Base-by-base conservation (phyloP, 2,113 vertebrate genomes). In the Meles meles region DNA sequence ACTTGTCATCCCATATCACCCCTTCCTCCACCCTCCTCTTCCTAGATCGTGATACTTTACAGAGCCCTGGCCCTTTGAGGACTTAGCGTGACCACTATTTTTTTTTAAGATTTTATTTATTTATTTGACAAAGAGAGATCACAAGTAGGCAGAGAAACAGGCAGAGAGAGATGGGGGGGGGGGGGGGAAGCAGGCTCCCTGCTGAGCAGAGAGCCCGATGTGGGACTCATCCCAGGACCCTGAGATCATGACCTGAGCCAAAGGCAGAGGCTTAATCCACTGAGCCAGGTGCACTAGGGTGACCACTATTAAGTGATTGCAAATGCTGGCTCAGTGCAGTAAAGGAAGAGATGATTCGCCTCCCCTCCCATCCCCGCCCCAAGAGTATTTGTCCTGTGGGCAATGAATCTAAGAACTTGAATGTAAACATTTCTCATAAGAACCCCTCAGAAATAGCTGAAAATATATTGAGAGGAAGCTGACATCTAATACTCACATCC, bases 351-450 rank as follows among this genome's bases (percentile, higher is more conserved):
- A 94, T 25, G 63, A 59, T 29, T 21, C 18, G 2, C 17, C 17
- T 21, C 67, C 17, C 65, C 7, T 6, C 31, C 65, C 20, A 59
- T 0, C 21, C 1, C 10, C 8, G 4, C 1, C 11, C 11, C 25
- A 23, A 52, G 47, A 86, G 2, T 63, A 93, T 5, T 37, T 80
- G 18, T 18, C 6, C 61, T 85, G 44, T 13, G 15, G 21, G 47
- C 21, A 69, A 59, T 52, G 61, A 25, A 42, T n/a, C 18, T 59
- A 77, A 42, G 14, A 77, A 47, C 34, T 5, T 67, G 12, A 74
- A 74, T 90, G 34, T 49, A 57, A 94, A 44, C 82, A 42, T 12
- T 90, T 93, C 9, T 85, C n/a, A 34, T 37, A 13, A 65, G 18
- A 52, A 90, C 7, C 7, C 12, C 14, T 81, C n/a, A 80, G 25